These are phyloP conservation scores for Gnathonemus longibarbis DNA, from an alignment of 2,113 vertebrate species.

Conservation along the genomic window DNA sequence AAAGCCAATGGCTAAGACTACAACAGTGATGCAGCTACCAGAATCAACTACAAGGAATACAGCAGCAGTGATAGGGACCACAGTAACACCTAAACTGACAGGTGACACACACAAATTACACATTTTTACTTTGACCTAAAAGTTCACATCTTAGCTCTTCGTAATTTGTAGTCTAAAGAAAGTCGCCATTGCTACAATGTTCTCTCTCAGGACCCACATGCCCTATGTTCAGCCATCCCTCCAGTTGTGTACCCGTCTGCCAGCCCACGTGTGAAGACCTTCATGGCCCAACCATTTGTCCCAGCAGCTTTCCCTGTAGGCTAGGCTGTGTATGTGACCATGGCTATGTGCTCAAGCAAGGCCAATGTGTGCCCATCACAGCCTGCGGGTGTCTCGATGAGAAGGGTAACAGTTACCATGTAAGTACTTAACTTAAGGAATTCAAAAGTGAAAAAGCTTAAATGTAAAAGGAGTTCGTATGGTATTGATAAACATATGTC, in stretches of 20 bases:
- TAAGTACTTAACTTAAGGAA: constrained; percentile 42
- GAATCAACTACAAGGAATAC: background rate
- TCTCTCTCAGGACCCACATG: constrained; percentile 57
- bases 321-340: constrained; percentile 68
- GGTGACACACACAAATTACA: constrained; percentile 27
- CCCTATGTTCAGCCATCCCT: constrained; percentile 60
- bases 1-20: background rate
- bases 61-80: background rate
- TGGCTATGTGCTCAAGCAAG: constrained; percentile 58
- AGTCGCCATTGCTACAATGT: constrained; percentile 9
- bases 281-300: constrained; percentile 58
- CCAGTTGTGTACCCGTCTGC: constrained; percentile 59
- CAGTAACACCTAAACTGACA: constrained; percentile 6
- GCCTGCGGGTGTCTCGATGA: constrained; percentile 68
- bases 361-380: constrained; percentile 61
- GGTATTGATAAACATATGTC: background rate
- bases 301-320: constrained; percentile 46
- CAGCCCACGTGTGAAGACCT: constrained; percentile 65
- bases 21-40: background rate
- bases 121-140: background rate
- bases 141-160: background rate
- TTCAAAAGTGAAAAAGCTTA: background rate
- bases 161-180: background rate
- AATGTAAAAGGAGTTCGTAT: background rate
- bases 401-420: constrained; percentile 55